Evolutionary conservation across 1,140 invertebrate genomes (phyloP).

Genomic region (Ditylenchus dipsaci): DNA sequence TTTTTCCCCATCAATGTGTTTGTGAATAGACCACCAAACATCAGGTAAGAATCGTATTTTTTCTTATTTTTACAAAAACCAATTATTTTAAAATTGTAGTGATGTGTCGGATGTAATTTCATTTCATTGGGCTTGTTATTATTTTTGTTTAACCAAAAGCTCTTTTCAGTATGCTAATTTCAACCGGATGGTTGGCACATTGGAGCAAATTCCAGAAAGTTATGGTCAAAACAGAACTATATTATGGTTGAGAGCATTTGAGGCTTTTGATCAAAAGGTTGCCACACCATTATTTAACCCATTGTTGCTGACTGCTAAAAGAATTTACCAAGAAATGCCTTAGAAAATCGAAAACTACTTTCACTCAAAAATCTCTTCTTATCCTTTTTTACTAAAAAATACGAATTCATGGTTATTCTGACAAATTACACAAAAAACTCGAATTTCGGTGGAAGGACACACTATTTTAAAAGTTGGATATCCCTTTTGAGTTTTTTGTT

Average conservation of each 20-base stretch:
- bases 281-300: too few relatives aligned
- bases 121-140: neutral
- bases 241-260: conserved; percentile 48
- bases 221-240: conserved; percentile 51
- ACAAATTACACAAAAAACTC: too few relatives aligned
- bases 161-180: conserved; percentile 41
- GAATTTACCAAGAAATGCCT: too few relatives aligned
- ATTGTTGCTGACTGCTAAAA: too few relatives aligned
- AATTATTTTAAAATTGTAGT: neutral
- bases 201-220: conserved; percentile 48
- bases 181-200: conserved; percentile 47
- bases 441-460: too few relatives aligned
- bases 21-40: conserved; percentile 54
- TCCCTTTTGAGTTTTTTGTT: too few relatives aligned
- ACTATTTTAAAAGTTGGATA: too few relatives aligned
- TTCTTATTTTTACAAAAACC: neutral
- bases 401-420: too few relatives aligned
- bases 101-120: neutral
- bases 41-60: conserved; percentile 10
- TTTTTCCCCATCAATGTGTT: conserved; percentile 54
- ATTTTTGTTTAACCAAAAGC: too few relatives aligned
- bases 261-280: conserved; percentile 42
- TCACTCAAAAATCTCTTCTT: too few relatives aligned
- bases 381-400: too few relatives aligned
- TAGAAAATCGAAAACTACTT: too few relatives aligned